Base-by-base conservation (phyloP, 2,113 vertebrate genomes). In the Channa maculata region DNA sequence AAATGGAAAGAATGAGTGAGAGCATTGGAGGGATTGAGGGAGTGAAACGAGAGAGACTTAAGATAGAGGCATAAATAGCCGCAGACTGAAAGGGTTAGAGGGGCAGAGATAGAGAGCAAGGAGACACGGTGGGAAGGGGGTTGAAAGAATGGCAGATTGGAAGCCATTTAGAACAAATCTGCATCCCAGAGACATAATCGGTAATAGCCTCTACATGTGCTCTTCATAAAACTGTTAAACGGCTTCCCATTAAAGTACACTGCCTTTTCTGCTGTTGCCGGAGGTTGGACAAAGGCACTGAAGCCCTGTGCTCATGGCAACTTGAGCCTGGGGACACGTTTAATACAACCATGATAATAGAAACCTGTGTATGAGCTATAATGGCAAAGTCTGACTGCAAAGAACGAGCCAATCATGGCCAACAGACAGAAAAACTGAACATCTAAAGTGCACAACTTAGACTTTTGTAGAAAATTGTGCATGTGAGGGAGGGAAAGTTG, bases 121-220 rank as follows among this genome's bases (percentile, higher is more conserved):
- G 68, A 13, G 54, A 51, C 49, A 10, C 10, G n/a, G 45, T 24
- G 43, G 8, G 68, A 37, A 13, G 41, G 41, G 48, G 44, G 15
- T 63, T 15, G 43, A 64, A 63, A 70, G 74, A 81, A 69, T 64
- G 67, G 77, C 73, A 84, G 84, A 80, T 80, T 86, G 91, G 80
- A 82, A 82, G 76, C 89, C 83, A 78, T 91, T 88, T 88, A 83
- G 61, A 83, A 52, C 65, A 76, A 88, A 90, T 91, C 87, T 91
- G 84, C 88, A 85, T 91, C 79, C 81, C 50, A 57, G 65, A 92
- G 77, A 88, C 87, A 91, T 88, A 83, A 82, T 79, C 86, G 38
- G 79, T 89, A 92, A 89, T 86, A 78, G 87, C 86, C 80, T 85
- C 73, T 57, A 71, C 89, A 87, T 84, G 83, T 79, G 80, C 88